Conservation (phyloP, 2,888 invertebrate genomes). For the Cryptosula pallasiana region DNA sequence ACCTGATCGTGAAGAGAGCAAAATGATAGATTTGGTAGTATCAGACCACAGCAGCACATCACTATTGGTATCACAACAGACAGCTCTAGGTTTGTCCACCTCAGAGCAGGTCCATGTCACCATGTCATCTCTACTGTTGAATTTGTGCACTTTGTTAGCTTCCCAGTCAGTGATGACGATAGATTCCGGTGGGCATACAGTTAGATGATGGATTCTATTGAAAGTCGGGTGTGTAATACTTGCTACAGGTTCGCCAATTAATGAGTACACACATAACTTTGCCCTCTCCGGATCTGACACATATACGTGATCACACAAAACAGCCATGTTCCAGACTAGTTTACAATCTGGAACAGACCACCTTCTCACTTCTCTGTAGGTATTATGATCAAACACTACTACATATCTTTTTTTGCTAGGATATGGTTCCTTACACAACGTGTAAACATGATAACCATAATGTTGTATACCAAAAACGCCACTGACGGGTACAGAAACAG, state of each 20-base stretch:
- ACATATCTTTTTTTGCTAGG: background rate
- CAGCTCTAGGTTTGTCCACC: background rate
- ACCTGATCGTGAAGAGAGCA: background rate
- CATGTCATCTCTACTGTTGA: background rate
- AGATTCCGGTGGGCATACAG: background rate
- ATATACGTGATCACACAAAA: background rate
- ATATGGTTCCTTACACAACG: background rate
- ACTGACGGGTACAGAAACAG: background rate
- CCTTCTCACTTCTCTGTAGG: background rate
- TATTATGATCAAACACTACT: too few species aligned
- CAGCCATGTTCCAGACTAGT: background rate
- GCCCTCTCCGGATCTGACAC: background rate
- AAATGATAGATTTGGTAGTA: background rate
- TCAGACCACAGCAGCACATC: slow-evolving; percentile 3
- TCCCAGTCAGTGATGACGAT: background rate
- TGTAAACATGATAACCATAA: background rate
- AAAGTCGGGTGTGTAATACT: background rate
- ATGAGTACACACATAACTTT: too few species aligned
- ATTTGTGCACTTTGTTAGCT: background rate
- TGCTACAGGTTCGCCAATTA: too few species aligned
- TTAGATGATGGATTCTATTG: background rate
- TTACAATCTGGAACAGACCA: background rate
- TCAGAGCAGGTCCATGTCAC: background rate
- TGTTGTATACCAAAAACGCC: background rate
- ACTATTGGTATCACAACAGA: background rate